phyloP scores from a whole-genome alignment of 1,140 invertebrate species.

The Oppia nitens region DNA sequence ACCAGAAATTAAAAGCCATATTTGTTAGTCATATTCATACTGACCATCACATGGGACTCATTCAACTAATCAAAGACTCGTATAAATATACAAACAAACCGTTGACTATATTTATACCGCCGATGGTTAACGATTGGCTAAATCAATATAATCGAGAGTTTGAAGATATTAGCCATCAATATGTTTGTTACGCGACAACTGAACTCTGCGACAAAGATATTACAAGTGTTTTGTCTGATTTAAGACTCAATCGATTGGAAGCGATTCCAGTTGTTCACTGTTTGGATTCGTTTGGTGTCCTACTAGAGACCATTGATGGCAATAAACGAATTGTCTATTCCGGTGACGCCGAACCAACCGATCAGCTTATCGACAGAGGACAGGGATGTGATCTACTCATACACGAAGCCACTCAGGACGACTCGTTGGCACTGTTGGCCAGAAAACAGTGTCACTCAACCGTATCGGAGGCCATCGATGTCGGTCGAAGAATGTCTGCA shows the following conservation, averaged over 20 bases:
- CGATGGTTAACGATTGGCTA: constrained; percentile 3
- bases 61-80: constrained; percentile 51
- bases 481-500: constrained; percentile 64
- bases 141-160: constrained; percentile 2
- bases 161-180: constrained; percentile 1
- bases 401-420: constrained; percentile 95
- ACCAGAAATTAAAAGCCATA: constrained; percentile 46
- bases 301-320: constrained; percentile 56
- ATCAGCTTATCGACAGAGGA: constrained; percentile 35
- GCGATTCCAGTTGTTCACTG: constrained; percentile 18
- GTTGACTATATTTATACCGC: constrained; percentile 7
- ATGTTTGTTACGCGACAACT: not conserved
- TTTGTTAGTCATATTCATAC: constrained; percentile 86
- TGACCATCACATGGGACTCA: constrained; percentile 74
- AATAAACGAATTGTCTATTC: constrained; percentile 31
- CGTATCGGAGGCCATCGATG: constrained; percentile 51
- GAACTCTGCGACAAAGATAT: not conserved
- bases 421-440: constrained; percentile 41
- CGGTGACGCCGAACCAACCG: constrained; percentile 28
- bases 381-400: constrained; percentile 69
- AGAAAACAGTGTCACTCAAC: constrained; percentile 27
- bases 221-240: not conserved
- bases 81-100: constrained; percentile 8
- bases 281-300: constrained; percentile 16
- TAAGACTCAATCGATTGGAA: not conserved